These are phyloP conservation scores for Callocephalon fimbriatum DNA, from an alignment of 2,113 vertebrate species.

Conservation along the genomic window DNA sequence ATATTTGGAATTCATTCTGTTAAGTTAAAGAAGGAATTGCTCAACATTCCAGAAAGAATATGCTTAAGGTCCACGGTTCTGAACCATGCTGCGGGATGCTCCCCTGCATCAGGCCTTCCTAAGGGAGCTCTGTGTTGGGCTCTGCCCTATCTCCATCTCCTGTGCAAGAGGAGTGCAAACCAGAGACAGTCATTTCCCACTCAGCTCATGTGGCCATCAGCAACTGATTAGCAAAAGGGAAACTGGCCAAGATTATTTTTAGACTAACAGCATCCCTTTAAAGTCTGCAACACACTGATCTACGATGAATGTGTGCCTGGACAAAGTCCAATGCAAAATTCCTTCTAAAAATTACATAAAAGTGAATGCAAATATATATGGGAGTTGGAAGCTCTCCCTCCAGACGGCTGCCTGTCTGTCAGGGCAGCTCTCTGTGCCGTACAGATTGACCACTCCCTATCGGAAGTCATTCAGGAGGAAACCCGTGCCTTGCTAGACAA, in stretches of 20 bases:
- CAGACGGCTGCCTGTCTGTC: background rate
- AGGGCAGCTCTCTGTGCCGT: background rate
- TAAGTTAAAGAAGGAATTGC: background rate
- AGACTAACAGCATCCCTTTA: background rate
- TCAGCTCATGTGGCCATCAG: background rate
- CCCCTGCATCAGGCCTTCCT: background rate
- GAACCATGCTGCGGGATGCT: background rate
- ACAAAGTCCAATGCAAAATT: background rate
- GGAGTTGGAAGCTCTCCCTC: background rate
- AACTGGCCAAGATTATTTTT: background rate
- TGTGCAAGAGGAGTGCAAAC: background rate
- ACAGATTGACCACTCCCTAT: background rate
- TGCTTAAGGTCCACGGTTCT: background rate
- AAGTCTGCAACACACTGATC: background rate
- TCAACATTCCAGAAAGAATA: background rate
- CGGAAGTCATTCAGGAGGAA: background rate
- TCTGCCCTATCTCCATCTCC: background rate
- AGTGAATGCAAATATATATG: accelerated
- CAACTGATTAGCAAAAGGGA: background rate
- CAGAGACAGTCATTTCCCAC: background rate
- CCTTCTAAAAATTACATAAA: background rate
- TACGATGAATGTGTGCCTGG: background rate
- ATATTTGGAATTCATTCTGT: background rate
- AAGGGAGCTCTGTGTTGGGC: background rate
- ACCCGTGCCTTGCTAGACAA: background rate